A percentile compares a stretch with the other conserved stretches of the same genome.
Conservation (phyloP, 2,797 vertebrate genomes). For the Sciaenops ocellatus region DNA sequence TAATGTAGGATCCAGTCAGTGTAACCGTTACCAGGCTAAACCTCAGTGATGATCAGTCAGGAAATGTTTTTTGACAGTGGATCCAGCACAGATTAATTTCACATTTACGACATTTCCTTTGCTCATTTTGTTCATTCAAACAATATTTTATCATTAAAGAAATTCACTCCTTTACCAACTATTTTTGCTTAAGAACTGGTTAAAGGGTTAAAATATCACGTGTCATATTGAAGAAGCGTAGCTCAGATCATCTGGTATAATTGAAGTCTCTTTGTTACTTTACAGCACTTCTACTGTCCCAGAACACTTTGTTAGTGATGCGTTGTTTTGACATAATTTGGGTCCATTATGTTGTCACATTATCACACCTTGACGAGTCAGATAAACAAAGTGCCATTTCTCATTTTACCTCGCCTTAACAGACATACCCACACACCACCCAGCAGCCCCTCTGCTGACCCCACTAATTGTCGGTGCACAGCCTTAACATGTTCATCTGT, state of each 20-base stretch:
- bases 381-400: not conserved
- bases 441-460: not conserved
- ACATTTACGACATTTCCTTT: not conserved
- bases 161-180: not conserved
- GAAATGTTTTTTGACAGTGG: not conserved
- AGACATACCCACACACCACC: not conserved
- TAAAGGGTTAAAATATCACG: not conserved
- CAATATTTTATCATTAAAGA: not conserved
- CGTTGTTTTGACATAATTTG: not conserved
- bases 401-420: not conserved
- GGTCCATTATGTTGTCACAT: conserved; percentile 1
- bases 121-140: not conserved
- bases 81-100: not conserved
- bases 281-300: not conserved
- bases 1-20: too few species aligned
- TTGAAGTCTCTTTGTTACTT: not conserved
- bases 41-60: not conserved
- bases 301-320: not conserved
- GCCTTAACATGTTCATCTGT: conserved; percentile 47
- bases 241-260: not conserved
- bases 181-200: too few species aligned
- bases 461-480: not conserved
- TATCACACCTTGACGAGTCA: not conserved
- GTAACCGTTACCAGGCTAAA: not conserved
- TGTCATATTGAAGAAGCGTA: too few species aligned